Evolutionary conservation across 2,888 invertebrate species (phyloP).

Genomic region (Calephelis perditalis): DNA sequence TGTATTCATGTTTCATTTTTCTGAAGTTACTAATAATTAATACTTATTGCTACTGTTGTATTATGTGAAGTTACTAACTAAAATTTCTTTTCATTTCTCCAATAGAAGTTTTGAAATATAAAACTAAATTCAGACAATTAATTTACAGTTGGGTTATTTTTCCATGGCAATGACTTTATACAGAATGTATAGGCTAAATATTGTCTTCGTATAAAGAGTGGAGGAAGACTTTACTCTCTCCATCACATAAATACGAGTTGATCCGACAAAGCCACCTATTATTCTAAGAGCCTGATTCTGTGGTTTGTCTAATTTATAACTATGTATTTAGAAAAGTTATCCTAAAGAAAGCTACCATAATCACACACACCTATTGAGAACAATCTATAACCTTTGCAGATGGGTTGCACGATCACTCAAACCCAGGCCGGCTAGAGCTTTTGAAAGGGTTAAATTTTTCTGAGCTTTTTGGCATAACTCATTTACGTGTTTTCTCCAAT

Average conservation of each 20-base stretch:
- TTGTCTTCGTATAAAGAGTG: constrained; percentile 13
- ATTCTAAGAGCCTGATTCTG: constrained; percentile 18
- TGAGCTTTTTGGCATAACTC: constrained; percentile 18
- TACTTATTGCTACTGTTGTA: background rate
- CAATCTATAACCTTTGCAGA: constrained; percentile 18
- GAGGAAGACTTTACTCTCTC: constrained; percentile 17
- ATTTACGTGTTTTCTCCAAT: constrained; percentile 21
- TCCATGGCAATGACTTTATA: constrained; percentile 10
- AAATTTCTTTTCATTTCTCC: constrained; percentile 18
- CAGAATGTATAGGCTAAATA: constrained; percentile 18
- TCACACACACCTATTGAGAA: constrained; percentile 20
- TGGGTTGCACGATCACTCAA: constrained; percentile 22
- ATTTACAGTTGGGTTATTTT: constrained; percentile 1
- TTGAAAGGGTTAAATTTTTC: constrained; percentile 14
- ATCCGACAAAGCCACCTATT: constrained; percentile 17
- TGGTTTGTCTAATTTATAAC: constrained; percentile 19
- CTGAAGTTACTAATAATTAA: background rate
- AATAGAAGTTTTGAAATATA: constrained; percentile 10
- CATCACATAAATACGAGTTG: constrained; percentile 20
- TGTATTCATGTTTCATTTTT: constrained; percentile 8
- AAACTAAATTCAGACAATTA: background rate
- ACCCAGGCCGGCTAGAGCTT: constrained; percentile 17
- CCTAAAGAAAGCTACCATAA: constrained; percentile 22
- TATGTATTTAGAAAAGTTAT: constrained; percentile 16
- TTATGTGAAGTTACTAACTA: background rate